Conservation (phyloP, 2,797 vertebrate genomes). For the Chloroceryle amazona region DNA sequence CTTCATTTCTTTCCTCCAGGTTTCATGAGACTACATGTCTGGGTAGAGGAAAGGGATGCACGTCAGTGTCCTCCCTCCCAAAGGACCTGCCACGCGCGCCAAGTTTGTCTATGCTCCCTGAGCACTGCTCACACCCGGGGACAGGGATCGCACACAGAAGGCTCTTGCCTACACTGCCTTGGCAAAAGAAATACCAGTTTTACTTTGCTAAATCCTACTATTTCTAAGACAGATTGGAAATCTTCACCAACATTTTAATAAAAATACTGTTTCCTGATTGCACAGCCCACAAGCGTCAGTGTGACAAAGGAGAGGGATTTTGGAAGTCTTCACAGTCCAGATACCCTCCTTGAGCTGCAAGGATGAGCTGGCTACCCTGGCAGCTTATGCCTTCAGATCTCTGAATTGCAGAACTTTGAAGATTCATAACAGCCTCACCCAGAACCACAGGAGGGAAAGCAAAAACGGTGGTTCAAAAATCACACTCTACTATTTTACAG, state of each 20-base stretch:
- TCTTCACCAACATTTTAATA: background rate
- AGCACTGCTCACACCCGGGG: accelerated
- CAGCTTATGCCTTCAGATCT: background rate
- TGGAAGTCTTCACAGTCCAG: background rate
- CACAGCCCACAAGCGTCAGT: background rate
- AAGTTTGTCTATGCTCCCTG: accelerated
- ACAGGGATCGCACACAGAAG: accelerated
- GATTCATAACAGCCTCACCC: background rate
- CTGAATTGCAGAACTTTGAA: background rate
- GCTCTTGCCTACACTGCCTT: background rate
- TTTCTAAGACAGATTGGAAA: background rate
- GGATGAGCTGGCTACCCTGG: accelerated
- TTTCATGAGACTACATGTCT: accelerated
- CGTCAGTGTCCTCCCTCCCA: accelerated
- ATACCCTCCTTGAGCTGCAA: background rate
- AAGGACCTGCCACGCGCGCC: background rate
- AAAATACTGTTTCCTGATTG: background rate
- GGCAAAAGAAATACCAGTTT: background rate
- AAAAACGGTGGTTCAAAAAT: accelerated
- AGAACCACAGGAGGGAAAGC: background rate
- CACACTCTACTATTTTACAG: background rate
- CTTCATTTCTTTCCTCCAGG: accelerated
- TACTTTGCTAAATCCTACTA: background rate
- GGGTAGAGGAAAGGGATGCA: no score
- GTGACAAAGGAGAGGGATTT: background rate